Percentiles rank a stretch among this genome's conserved stretches.
phyloP scores from a whole-genome alignment of 2,113 vertebrate species.

The Ondatra zibethicus region DNA sequence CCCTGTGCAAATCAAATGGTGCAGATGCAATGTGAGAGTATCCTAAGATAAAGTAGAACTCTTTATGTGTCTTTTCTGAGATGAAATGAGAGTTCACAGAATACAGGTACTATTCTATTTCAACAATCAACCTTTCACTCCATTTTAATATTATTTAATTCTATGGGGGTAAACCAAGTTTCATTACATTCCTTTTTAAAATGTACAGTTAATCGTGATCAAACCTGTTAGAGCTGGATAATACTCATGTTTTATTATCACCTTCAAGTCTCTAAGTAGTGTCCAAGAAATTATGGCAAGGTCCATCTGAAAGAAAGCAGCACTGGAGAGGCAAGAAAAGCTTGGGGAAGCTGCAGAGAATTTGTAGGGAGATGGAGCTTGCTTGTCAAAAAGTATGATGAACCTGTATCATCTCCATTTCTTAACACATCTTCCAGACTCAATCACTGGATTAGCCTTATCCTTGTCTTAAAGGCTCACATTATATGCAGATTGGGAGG shows the following conservation, averaged over 20 bases:
- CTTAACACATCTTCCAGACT: constrained; percentile 84
- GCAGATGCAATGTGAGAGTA: constrained; percentile 57
- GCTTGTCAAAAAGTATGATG: constrained; percentile 86
- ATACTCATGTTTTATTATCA: constrained; percentile 89
- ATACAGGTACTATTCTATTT: constrained; percentile 77
- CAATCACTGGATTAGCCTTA: constrained; percentile 82
- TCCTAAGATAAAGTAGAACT: constrained; percentile 57
- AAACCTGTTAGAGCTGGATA: constrained; percentile 87
- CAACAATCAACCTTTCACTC: constrained; percentile 87
- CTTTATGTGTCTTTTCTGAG: constrained; percentile 47
- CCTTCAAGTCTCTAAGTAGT: constrained; percentile 87
- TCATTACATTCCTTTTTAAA: constrained; percentile 89
- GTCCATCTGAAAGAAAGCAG: constrained; percentile 86
- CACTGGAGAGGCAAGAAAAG: constrained; percentile 85
- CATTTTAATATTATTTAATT: constrained; percentile 89
- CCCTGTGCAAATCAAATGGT: constrained; percentile 37
- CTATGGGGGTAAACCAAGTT: constrained; percentile 83
- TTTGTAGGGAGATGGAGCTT: constrained; percentile 84
- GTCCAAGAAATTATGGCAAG: constrained; percentile 85
- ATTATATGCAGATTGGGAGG: constrained; percentile 76
- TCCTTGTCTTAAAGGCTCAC: constrained; percentile 80
- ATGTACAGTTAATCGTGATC: constrained; percentile 88
- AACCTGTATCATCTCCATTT: constrained; percentile 81
- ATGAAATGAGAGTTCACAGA: constrained; percentile 76
- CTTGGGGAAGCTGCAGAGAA: constrained; percentile 84